Percentiles rank a stretch among this genome's conserved stretches.
Conservation (phyloP, 2,888 invertebrate species). For the Diarsia brunnea region DNA sequence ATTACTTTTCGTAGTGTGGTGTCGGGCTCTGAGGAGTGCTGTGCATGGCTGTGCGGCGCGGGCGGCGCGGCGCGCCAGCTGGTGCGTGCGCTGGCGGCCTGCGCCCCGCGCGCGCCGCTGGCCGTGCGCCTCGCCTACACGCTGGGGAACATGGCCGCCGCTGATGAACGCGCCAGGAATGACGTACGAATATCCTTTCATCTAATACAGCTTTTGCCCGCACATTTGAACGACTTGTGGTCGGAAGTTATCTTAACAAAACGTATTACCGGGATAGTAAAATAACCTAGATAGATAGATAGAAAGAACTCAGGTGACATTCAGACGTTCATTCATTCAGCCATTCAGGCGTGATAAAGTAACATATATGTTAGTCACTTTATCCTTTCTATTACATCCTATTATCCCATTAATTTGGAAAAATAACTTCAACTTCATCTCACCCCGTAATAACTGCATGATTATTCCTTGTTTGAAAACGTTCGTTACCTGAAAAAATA, state of each 20-base stretch:
- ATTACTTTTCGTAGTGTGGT: constrained; percentile 91
- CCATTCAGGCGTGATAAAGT: neutral
- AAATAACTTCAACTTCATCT: neutral
- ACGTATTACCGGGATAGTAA: neutral
- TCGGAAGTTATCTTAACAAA: neutral
- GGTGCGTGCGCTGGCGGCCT: constrained; percentile 92
- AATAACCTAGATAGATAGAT: neutral
- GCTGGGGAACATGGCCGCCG: constrained; percentile 96
- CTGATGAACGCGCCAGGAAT: constrained; percentile 92
- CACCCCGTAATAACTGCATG: neutral
- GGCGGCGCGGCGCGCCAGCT: constrained; percentile 78
- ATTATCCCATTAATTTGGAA: neutral
- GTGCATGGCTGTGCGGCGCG: constrained; percentile 92
- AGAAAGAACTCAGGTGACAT: too few relatives aligned
- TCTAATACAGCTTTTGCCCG: neutral
- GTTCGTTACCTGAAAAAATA: neutral
- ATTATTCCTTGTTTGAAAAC: neutral
- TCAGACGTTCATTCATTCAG: too few relatives aligned
- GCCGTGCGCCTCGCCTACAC: constrained; percentile 95
- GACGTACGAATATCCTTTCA: neutral
- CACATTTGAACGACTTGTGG: neutral
- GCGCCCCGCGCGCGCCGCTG: constrained; percentile 93
- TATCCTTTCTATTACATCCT: neutral
- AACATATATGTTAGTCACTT: neutral
- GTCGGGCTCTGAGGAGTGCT: constrained; percentile 94